Evolutionary conservation across 2,888 invertebrate species (phyloP).

Genomic region (Geophilus truncorum): DNA sequence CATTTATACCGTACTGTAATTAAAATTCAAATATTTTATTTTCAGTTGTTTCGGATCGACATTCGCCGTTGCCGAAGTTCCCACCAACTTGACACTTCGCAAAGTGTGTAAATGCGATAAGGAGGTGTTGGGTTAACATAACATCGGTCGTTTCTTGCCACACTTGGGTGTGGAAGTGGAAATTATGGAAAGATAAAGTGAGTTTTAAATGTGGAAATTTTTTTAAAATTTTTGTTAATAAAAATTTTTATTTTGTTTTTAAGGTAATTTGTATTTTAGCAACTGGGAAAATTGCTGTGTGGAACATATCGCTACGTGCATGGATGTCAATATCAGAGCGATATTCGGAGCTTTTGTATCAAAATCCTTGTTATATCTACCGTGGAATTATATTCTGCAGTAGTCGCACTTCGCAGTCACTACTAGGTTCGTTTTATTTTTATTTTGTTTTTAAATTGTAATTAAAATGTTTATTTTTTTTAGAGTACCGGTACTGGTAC

Average conservation of each 20-base stretch:
- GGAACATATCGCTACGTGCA: not conserved
- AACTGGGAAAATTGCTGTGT: constrained; percentile 32
- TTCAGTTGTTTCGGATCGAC: constrained; percentile 19
- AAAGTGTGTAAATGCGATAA: not conserved
- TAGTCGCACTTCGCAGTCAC: constrained; percentile 32
- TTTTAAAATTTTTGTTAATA: not conserved
- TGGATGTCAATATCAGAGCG: constrained; percentile 20
- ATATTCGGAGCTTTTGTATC: constrained; percentile 32
- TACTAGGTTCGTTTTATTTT: constrained; percentile 23
- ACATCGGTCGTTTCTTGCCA: not conserved
- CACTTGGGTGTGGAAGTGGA: constrained; percentile 34
- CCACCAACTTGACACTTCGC: not conserved
- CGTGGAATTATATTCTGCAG: constrained; percentile 32
- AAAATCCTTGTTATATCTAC: constrained; percentile 33
- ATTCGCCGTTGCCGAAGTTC: constrained; percentile 30
- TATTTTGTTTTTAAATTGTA: not conserved
- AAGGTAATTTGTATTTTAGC: constrained; percentile 33
- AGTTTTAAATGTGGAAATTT: too few species aligned
- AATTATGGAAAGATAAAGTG: constrained; percentile 32
- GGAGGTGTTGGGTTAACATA: not conserved
- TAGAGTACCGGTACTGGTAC: constrained; percentile 33
- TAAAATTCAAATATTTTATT: not conserved
- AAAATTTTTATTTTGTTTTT: not conserved
- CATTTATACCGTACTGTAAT: not conserved
- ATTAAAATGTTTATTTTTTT: not conserved